Evolutionary conservation across 2,797 vertebrate species (phyloP).

Genomic region (Triplophysa bombifrons): DNA sequence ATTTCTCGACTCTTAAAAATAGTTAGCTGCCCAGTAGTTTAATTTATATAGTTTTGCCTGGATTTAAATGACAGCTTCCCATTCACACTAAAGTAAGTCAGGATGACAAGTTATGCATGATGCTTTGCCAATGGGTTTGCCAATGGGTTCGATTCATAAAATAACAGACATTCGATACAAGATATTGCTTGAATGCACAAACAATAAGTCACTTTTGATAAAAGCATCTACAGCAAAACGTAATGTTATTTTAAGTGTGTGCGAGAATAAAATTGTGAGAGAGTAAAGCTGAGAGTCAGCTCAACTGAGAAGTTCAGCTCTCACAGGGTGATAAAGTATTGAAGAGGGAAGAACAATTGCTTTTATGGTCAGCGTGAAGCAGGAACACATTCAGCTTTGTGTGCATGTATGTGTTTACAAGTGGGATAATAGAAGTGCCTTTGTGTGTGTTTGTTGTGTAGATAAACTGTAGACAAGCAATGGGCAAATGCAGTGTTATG

Average conservation of each 20-base stretch:
- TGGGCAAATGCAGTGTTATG: too few relatives aligned
- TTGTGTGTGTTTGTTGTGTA: constrained; percentile 17
- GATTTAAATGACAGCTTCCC: background rate
- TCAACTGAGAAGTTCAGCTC: background rate
- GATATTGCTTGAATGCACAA: background rate
- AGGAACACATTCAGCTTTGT: constrained; percentile 10
- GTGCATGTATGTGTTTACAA: constrained; percentile 16
- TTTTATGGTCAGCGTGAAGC: constrained; percentile 34
- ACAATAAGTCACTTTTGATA: background rate
- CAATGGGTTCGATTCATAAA: background rate
- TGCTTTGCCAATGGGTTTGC: background rate
- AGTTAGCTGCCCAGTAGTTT: background rate
- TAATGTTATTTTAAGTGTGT: background rate
- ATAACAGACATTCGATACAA: too few relatives aligned
- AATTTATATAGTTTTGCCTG: background rate
- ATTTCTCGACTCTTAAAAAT: background rate
- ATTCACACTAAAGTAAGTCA: background rate
- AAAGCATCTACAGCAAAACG: background rate
- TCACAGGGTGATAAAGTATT: constrained; percentile 23
- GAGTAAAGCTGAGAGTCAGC: background rate
- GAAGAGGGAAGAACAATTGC: constrained; percentile 8
- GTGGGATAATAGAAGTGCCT: constrained; percentile 17
- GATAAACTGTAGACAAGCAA: constrained; percentile 25
- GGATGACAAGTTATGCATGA: background rate
- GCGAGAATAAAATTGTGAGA: background rate